A percentile compares a stretch with the other conserved stretches of the same genome.
Conservation (phyloP, 2,888 invertebrate species). For the Cabera pusaria region DNA sequence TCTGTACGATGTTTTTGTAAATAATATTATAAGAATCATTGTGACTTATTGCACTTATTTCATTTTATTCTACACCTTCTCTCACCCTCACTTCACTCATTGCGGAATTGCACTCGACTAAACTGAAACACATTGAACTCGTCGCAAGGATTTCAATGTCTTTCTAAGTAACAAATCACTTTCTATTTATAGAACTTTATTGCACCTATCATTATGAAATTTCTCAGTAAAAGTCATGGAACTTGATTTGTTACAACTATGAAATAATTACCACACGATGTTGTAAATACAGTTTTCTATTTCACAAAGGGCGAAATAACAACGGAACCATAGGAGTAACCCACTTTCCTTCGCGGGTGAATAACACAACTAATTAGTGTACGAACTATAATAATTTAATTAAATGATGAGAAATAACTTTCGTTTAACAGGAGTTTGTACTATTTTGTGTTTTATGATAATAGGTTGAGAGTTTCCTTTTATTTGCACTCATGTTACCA, state of each 20-base stretch:
- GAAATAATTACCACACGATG: conserved; percentile 14
- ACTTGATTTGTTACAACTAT: conserved; percentile 19
- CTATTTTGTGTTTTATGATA: conserved; percentile 42
- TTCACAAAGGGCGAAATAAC: conserved; percentile 37
- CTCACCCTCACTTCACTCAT: conserved; percentile 63
- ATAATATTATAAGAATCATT: conserved; percentile 78
- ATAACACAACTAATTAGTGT: conserved; percentile 62
- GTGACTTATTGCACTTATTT: conserved; percentile 79
- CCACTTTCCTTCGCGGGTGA: conserved; percentile 31
- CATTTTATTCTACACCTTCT: conserved; percentile 71
- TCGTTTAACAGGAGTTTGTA: conserved; percentile 27
- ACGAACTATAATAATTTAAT: conserved; percentile 33
- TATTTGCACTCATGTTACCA: conserved; percentile 67
- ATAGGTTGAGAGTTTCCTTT: conserved; percentile 47
- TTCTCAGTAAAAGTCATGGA: conserved; percentile 1
- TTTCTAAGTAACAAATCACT: conserved; percentile 15
- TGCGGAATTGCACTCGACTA: conserved; percentile 32
- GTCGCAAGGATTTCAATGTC: conserved; percentile 2
- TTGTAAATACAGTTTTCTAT: conserved; percentile 30
- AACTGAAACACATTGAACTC: conserved; percentile 12
- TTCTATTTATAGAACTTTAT: conserved; percentile 9
- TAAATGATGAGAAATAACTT: conserved; percentile 32
- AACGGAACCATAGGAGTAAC: conserved; percentile 36
- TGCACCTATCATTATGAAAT: conserved; percentile 1
- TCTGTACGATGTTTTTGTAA: conserved; percentile 69